Evolutionary conservation across 2,888 invertebrate species (phyloP).

Genomic region (Apamea anceps): DNA sequence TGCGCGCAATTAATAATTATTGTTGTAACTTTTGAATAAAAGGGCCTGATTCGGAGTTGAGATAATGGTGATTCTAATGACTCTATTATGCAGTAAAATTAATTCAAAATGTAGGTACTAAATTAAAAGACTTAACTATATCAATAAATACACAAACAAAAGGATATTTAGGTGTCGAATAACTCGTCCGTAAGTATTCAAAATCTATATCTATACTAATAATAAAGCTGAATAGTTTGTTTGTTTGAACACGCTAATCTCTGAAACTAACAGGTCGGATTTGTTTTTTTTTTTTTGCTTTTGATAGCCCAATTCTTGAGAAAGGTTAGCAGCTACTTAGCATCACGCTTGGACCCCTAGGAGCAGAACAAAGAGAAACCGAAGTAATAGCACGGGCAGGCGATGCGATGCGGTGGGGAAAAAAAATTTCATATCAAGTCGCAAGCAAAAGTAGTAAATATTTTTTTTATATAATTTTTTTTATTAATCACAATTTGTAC

Average conservation of each 20-base stretch:
- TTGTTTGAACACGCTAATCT: neutral
- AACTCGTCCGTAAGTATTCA: too few relatives aligned
- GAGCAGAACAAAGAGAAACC: neutral
- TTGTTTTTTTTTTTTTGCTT: neutral
- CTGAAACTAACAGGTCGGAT: neutral
- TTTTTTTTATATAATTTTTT: neutral
- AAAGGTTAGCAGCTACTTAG: neutral
- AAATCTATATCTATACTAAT: neutral
- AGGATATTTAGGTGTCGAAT: too few relatives aligned
- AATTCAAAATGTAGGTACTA: neutral
- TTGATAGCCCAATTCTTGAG: neutral
- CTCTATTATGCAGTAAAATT: constrained; percentile 12
- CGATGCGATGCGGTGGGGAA: neutral
- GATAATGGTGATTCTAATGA: constrained; percentile 30
- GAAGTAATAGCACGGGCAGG: neutral
- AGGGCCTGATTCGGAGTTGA: constrained; percentile 25
- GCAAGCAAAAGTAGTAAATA: neutral
- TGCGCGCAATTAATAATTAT: constrained; percentile 53
- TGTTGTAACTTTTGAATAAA: constrained; percentile 50
- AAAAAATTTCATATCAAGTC: neutral
- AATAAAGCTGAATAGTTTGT: neutral
- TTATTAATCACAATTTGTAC: too few relatives aligned
- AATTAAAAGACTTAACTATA: too few relatives aligned
- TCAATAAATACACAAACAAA: too few relatives aligned
- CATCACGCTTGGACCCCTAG: neutral